Conservation (phyloP, 2,113 vertebrate genomes). For the Aepyceros melampus region DNA sequence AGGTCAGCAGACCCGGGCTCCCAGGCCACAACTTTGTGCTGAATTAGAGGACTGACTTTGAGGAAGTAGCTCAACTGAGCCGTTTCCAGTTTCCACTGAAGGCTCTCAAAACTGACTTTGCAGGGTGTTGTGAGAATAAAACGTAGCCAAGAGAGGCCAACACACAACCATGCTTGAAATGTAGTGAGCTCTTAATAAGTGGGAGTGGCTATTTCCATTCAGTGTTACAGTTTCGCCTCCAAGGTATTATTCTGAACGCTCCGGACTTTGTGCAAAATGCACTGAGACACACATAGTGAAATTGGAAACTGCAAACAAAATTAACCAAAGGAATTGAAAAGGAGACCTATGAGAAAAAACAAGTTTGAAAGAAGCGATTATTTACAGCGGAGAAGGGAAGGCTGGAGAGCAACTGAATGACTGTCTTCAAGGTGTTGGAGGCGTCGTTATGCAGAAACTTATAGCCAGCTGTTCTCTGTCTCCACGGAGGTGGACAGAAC, state of each 20-base stretch:
- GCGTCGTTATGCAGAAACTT: neutral
- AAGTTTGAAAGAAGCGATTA: neutral
- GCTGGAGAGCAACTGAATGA: neutral
- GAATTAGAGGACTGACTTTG: neutral
- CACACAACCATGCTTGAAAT: neutral
- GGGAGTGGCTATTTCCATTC: neutral
- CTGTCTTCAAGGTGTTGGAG: neutral
- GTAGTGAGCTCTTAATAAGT: neutral
- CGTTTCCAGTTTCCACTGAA: neutral
- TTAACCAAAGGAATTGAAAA: neutral
- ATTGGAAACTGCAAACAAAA: neutral
- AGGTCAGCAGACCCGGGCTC: neutral
- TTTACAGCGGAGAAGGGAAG: neutral
- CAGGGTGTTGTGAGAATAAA: neutral
- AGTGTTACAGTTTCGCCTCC: neutral
- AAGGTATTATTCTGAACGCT: neutral
- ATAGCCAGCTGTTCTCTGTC: neutral
- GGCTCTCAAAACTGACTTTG: neutral
- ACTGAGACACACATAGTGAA: neutral
- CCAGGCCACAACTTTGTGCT: neutral
- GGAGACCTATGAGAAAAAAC: neutral
- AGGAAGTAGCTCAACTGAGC: neutral
- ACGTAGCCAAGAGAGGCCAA: neutral
- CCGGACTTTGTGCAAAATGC: neutral
- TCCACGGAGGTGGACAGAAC: neutral